Conservation (phyloP, 2,113 vertebrate species). For the Poecilia latipinna region DNA sequence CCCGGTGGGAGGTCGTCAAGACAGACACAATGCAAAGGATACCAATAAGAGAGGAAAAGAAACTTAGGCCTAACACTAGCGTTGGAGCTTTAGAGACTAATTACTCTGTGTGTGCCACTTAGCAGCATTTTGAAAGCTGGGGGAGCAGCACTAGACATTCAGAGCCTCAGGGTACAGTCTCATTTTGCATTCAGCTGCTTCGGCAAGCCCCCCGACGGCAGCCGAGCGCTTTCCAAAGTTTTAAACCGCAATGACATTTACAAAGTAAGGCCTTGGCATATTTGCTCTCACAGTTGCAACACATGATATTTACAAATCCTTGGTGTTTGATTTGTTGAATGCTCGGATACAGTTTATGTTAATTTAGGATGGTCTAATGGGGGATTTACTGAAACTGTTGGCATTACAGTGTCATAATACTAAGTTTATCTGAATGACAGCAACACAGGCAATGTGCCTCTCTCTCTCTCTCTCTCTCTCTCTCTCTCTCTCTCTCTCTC, state of each 20-base stretch:
- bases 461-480: too few species aligned
- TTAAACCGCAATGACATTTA: conserved; percentile 65
- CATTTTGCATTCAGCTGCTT: conserved; percentile 61
- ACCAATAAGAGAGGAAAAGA: conserved; percentile 5
- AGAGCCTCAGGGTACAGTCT: conserved; percentile 56
- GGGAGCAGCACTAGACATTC: conserved; percentile 40
- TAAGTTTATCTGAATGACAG: not conserved
- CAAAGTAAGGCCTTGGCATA: conserved; percentile 35
- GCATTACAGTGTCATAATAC: not conserved
- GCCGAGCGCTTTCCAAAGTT: conserved; percentile 28
- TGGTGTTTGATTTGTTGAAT: conserved; percentile 23
- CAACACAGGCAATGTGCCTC: not conserved
- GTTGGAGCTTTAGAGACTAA: conserved; percentile 36
- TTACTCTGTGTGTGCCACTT: conserved; percentile 57
- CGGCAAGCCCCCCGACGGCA: conserved; percentile 33
- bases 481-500: too few species aligned
- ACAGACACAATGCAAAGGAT: conserved; percentile 8
- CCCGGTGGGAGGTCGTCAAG: conserved; percentile 41
- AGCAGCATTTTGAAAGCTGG: conserved; percentile 36
- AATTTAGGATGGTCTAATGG: not conserved
- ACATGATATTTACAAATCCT: conserved; percentile 25
- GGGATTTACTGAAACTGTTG: conserved; percentile 1
- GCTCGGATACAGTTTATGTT: not conserved
- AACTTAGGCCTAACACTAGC: conserved; percentile 1
- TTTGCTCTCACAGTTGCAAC: conserved; percentile 35